These are phyloP conservation scores for Temnothorax curvispinosus DNA, from an alignment of 1,140 invertebrate species.

Conservation along the genomic window DNA sequence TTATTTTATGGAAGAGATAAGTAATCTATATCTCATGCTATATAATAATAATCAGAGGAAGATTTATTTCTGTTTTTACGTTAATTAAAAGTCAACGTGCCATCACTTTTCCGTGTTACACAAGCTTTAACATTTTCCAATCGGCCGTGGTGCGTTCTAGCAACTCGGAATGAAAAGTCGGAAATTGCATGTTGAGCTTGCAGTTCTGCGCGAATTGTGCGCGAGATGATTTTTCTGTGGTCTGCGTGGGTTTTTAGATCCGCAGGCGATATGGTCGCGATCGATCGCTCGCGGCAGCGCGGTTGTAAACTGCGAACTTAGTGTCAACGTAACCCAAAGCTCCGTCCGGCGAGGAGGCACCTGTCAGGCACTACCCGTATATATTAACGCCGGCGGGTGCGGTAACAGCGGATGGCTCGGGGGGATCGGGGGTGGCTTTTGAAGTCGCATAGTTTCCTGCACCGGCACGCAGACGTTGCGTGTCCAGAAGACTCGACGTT, in stretches of 20 bases:
- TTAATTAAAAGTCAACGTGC: not conserved
- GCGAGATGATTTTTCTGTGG: slow-evolving; percentile 44
- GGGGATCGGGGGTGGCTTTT: slow-evolving; percentile 70
- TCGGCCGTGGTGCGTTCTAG: not conserved
- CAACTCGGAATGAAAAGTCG: slow-evolving; percentile 14
- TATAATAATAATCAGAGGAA: not conserved
- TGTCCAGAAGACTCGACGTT: slow-evolving; percentile 70
- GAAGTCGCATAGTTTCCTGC: slow-evolving; percentile 80
- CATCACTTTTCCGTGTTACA: not conserved
- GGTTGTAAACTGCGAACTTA: slow-evolving; percentile 75
- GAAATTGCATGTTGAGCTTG: slow-evolving; percentile 39
- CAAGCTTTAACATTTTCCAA: slow-evolving; percentile 22
- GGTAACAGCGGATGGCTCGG: slow-evolving; percentile 46
- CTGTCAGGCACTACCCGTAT: slow-evolving; percentile 61
- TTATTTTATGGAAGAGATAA: not conserved
- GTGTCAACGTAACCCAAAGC: slow-evolving; percentile 77
- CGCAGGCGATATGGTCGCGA: slow-evolving; percentile 72
- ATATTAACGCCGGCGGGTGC: slow-evolving; percentile 66
- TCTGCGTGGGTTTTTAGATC: slow-evolving; percentile 50
- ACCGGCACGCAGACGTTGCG: slow-evolving; percentile 80
- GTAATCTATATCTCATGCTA: not conserved
- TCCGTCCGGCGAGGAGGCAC: slow-evolving; percentile 48
- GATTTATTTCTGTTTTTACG: not conserved
- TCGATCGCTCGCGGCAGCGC: slow-evolving; percentile 72
- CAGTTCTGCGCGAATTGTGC: not conserved